Evolutionary conservation across 2,888 invertebrate genomes (phyloP).

Genomic region (Harpalus rubripes): DNA sequence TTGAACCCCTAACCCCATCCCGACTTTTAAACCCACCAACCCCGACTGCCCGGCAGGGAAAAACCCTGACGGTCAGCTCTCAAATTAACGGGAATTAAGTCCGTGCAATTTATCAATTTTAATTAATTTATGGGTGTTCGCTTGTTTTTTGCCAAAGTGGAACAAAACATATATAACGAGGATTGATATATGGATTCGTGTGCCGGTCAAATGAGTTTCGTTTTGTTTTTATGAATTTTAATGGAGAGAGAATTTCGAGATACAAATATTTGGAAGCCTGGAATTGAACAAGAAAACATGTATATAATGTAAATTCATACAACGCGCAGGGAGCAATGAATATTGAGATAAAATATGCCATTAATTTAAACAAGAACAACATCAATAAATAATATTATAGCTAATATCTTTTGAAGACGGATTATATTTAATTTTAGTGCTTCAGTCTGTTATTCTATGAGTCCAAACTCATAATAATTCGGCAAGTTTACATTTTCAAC

Average conservation of each 20-base stretch:
- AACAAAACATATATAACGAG: constrained; percentile 57
- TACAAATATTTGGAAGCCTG: constrained; percentile 11
- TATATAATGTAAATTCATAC: too few relatives aligned
- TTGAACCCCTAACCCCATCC: constrained; percentile 11
- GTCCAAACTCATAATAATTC: too few relatives aligned
- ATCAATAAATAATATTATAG: too few relatives aligned
- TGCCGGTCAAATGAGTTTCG: constrained; percentile 41
- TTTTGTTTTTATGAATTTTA: constrained; percentile 53
- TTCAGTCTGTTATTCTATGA: too few relatives aligned
- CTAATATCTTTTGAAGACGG: too few relatives aligned
- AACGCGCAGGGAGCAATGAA: too few relatives aligned
- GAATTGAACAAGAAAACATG: too few relatives aligned
- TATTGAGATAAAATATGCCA: too few relatives aligned
- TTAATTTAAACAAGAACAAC: too few relatives aligned
- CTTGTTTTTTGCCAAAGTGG: constrained; percentile 60
- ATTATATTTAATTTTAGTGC: too few relatives aligned
- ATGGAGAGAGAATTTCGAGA: constrained; percentile 15
- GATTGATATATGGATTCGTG: constrained; percentile 55
- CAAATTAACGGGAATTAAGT: constrained; percentile 58
- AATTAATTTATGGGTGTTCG: constrained; percentile 63
- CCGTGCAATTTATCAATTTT: constrained; percentile 65
- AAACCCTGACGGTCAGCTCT: constrained; percentile 40
- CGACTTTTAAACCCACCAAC: background rate
- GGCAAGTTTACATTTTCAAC: too few relatives aligned
- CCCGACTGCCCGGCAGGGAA: constrained; percentile 4